Conservation (phyloP, 1,140 invertebrate species). For the Macrobrachium nipponense region DNA sequence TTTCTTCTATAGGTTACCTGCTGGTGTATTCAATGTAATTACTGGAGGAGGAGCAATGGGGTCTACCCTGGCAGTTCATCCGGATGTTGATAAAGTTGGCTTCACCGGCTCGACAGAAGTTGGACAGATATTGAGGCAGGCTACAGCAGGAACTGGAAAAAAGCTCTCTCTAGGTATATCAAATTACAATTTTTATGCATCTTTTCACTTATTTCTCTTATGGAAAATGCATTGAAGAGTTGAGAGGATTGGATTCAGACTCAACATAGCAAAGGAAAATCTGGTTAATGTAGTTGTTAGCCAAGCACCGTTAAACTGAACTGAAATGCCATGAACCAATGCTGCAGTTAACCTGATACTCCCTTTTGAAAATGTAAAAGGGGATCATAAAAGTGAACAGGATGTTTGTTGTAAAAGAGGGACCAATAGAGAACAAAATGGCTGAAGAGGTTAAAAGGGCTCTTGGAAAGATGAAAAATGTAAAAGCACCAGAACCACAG, state of each 20-base stretch:
- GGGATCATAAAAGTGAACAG: no score
- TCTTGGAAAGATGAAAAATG: no score
- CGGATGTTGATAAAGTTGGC: slow-evolving; percentile 68
- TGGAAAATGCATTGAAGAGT: background rate
- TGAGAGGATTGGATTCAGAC: background rate
- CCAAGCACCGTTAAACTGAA: no score
- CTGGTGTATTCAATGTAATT: slow-evolving; percentile 67
- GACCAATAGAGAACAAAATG: no score
- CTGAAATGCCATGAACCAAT: no score
- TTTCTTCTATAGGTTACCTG: slow-evolving; percentile 61
- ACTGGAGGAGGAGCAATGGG: slow-evolving; percentile 72
- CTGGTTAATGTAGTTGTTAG: no score
- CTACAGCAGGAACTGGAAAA: slow-evolving; percentile 70
- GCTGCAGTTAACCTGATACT: no score
- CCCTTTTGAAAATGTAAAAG: no score
- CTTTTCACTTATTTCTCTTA: background rate
- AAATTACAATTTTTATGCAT: background rate
- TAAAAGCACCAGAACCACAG: no score
- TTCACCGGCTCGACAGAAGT: slow-evolving; percentile 69
- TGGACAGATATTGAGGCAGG: slow-evolving; percentile 66
- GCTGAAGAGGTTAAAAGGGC: no score
- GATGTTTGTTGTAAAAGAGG: no score
- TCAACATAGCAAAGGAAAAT: no score
- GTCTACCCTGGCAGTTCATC: slow-evolving; percentile 69
- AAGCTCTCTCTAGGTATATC: slow-evolving; percentile 67